Evolutionary conservation across 2,797 vertebrate genomes (phyloP), one percentile per base, ranked within the genome.

Genomic region (Pangasius djambal): DNA sequence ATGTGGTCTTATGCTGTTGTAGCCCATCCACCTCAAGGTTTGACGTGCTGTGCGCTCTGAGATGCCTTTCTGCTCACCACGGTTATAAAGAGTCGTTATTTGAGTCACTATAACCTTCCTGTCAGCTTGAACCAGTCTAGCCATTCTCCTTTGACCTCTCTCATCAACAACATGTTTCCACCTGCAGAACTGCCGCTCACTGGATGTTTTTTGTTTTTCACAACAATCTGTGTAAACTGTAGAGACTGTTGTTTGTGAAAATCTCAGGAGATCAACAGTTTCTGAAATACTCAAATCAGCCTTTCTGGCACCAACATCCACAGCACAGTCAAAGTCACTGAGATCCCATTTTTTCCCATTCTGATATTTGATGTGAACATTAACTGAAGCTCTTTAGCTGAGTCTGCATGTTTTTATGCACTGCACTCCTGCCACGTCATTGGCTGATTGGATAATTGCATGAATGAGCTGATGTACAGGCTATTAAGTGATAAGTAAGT

Each of bases 181-280:
- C 18, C 20, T 82, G 20, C 31, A 59, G n/a, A 25, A 78, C 16
- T 31, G 50, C 77, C 10, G 3, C 50, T 25, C 18, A 4, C 6
- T 79, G 3, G 50, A 28, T 20, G n/a, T 3, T 8, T 52, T 52
- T 78, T 77, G 9, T 77, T 48, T 31, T 31, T 16, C 28, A 7
- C 18, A 40, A 13, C 34, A 25, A 6, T 59, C 9, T 40, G 10
- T 6, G 18, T 3, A 59, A 81, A 61, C n/a, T 22, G 15, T 63
- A 16, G 2, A 82, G 18, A 82, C 55, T 82, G 37, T 34, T 81
- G 37, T 61, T 2, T 40, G 34, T 61, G 34, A 40, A 83, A 83
- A 83, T 79, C n/a, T 22, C 77, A 79, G 74, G 22, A 75, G 13
- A 63, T 81, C 44, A 77, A 25, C 44, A 28, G n/a, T 82, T 82